A percentile compares a stretch with the other conserved stretches of the same genome.
Conservation (phyloP, 2,888 invertebrate species). For the Priocnemis perturbator region DNA sequence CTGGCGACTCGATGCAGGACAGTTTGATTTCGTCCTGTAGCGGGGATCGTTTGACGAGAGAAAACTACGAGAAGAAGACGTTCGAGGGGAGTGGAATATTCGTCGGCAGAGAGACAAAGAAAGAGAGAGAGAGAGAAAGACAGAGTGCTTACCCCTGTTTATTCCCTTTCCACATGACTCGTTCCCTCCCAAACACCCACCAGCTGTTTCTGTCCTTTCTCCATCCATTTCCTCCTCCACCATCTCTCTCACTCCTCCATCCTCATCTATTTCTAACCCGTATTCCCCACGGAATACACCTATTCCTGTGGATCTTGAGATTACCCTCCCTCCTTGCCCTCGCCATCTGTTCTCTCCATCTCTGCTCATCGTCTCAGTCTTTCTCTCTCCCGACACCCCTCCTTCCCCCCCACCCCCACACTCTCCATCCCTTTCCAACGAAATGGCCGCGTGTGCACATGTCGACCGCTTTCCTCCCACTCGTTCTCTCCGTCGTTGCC, state of each 20-base stretch:
- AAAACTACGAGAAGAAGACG: background rate
- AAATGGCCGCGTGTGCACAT: too few relatives aligned
- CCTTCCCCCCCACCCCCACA: too few relatives aligned
- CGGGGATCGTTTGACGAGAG: constrained; percentile 11
- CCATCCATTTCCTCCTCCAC: background rate
- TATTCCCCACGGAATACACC: too few relatives aligned
- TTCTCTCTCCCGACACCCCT: too few relatives aligned
- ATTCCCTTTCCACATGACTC: constrained; percentile 15
- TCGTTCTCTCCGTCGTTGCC: too few relatives aligned
- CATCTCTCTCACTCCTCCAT: too few relatives aligned
- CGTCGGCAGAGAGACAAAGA: too few relatives aligned
- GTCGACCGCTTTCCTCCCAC: too few relatives aligned
- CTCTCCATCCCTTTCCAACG: too few relatives aligned
- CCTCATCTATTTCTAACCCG: too few relatives aligned
- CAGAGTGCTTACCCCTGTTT: constrained; percentile 41
- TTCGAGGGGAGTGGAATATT: background rate
- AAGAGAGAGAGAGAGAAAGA: background rate
- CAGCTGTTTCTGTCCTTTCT: background rate
- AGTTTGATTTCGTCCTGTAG: constrained; percentile 41
- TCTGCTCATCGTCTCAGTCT: background rate
- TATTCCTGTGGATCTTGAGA: too few relatives aligned
- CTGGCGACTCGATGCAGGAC: constrained; percentile 11
- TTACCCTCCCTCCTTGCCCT: background rate
- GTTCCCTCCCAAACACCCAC: background rate
- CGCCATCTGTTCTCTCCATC: background rate